A percentile compares a stretch with the other conserved stretches of the same genome.
phyloP scores from a whole-genome alignment of 2,113 vertebrate species.

The Dromas ardeola region DNA sequence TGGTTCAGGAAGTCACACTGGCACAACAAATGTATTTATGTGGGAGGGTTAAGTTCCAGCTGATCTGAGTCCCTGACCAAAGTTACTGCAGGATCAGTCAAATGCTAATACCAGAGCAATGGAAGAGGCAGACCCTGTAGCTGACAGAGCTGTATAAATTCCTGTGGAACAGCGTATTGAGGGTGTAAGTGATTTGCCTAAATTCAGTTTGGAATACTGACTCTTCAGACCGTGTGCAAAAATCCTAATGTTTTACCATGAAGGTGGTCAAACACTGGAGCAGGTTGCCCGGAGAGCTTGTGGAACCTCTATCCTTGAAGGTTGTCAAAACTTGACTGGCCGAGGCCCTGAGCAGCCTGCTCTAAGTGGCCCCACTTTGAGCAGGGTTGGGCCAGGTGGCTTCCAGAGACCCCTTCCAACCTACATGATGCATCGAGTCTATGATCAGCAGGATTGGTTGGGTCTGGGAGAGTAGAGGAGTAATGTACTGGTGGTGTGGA shows the following conservation, averaged over 20 bases:
- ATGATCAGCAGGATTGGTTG: not conserved
- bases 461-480: not conserved
- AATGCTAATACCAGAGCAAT: not conserved
- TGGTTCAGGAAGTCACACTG: not conserved
- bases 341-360: not conserved
- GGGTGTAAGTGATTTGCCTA: not conserved
- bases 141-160: not conserved
- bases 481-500: not conserved
- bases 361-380: not conserved
- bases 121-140: not conserved
- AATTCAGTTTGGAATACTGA: not conserved
- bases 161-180: not conserved
- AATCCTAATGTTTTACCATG: not conserved
- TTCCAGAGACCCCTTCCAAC: not conserved
- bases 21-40: not conserved
- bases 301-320: not conserved
- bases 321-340: not conserved
- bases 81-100: not conserved
- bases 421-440: not conserved
- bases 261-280: not conserved
- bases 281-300: not conserved
- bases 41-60: not conserved
- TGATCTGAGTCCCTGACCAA: not conserved
- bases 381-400: not conserved
- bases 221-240: not conserved